Conservation (phyloP, 1,140 invertebrate species). For the Drosophila bifasciata region DNA sequence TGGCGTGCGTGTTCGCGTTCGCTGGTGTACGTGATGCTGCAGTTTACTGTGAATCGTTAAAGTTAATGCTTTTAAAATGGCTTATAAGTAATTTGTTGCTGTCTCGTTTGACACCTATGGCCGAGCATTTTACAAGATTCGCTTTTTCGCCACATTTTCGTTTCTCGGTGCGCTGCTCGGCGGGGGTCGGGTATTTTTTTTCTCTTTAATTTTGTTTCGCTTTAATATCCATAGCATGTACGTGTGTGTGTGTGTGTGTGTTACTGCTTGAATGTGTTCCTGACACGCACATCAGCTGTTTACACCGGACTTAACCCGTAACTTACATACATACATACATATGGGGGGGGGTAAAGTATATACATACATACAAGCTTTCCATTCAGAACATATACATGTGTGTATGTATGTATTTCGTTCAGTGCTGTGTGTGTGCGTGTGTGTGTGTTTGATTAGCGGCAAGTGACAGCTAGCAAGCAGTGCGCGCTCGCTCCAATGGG, state of each 20-base stretch:
- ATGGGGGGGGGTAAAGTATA: too few relatives aligned
- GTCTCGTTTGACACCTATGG: slow-evolving; percentile 60
- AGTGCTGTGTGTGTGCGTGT: neutral
- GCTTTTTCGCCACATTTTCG: neutral
- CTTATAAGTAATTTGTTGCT: slow-evolving; percentile 63
- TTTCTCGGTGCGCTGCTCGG: too few relatives aligned
- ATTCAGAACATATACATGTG: neutral
- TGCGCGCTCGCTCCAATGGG: neutral
- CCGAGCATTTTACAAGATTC: slow-evolving; percentile 63
- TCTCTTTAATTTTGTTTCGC: neutral
- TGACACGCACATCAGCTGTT: slow-evolving; percentile 69
- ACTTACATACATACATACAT: neutral
- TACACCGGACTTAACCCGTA: slow-evolving; percentile 20
- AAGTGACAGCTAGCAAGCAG: slow-evolving; percentile 17
- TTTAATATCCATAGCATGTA: slow-evolving; percentile 3
- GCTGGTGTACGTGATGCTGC: slow-evolving; percentile 58
- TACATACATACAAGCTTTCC: neutral
- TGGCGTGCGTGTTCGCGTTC: slow-evolving; percentile 27
- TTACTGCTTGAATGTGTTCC: slow-evolving; percentile 34
- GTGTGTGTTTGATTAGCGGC: slow-evolving; percentile 6
- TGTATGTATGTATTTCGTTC: neutral
- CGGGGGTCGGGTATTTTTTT: neutral
- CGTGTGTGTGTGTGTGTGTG: slow-evolving; percentile 11
- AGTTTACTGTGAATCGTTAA: slow-evolving; percentile 68
- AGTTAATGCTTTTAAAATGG: slow-evolving; percentile 63